Percentiles rank a stretch among this genome's conserved stretches.
Conservation (phyloP, 1,140 invertebrate species). For the Thaumatotibia leucotreta region DNA sequence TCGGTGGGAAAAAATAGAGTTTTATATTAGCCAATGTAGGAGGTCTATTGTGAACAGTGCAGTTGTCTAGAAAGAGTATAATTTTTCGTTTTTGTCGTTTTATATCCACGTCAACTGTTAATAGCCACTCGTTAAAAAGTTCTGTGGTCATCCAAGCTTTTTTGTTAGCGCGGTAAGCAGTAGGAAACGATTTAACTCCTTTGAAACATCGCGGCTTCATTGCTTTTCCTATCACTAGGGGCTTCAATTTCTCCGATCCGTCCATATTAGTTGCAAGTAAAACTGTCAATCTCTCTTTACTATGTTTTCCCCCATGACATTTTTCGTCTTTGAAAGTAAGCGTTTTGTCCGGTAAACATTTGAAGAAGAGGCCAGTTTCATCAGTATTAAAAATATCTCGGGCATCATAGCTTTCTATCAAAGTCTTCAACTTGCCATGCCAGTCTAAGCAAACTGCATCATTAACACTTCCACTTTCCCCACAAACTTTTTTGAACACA, state of each 20-base stretch:
- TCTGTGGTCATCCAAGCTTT: constrained; percentile 70
- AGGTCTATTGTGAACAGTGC: constrained; percentile 35
- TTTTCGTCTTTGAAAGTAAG: constrained; percentile 52
- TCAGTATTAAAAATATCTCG: constrained; percentile 72
- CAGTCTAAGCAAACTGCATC: constrained; percentile 15
- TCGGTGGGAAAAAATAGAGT: constrained; percentile 30
- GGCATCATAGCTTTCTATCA: constrained; percentile 33
- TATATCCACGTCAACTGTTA: constrained; percentile 43
- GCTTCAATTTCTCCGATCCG: constrained; percentile 64
- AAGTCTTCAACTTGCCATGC: neutral
- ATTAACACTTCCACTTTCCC: constrained; percentile 17
- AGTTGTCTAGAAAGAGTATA: constrained; percentile 72
- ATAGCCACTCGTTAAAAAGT: constrained; percentile 50
- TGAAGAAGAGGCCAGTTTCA: constrained; percentile 71
- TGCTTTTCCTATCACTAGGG: constrained; percentile 70
- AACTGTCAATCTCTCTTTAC: constrained; percentile 69
- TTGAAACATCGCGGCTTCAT: constrained; percentile 68
- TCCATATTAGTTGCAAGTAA: constrained; percentile 62
- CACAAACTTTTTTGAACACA: constrained; percentile 19
- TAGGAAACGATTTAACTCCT: constrained; percentile 46
- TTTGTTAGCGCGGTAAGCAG: constrained; percentile 57
- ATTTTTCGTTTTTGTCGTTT: constrained; percentile 54
- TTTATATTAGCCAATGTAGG: constrained; percentile 28
- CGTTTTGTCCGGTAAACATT: constrained; percentile 61
- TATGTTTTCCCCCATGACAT: constrained; percentile 61